Percentiles rank a stretch among this genome's conserved stretches.
phyloP scores from a whole-genome alignment of 1,140 invertebrate species.

The Drosophila suzukii region DNA sequence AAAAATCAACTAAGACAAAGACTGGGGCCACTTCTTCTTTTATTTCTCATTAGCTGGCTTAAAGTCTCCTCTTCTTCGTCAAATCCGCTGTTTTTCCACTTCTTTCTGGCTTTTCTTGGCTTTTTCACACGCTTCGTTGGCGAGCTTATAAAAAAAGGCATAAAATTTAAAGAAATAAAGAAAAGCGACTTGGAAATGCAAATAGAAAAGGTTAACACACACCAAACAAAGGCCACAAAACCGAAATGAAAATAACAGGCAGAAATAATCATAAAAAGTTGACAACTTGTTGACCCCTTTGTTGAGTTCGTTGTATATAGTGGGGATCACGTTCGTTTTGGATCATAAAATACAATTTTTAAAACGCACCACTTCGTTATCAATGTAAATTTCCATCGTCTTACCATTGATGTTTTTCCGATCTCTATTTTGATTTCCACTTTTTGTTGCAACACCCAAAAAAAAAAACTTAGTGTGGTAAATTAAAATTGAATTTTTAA shows the following conservation, averaged over 20 bases:
- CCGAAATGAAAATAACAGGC: slow-evolving; percentile 19
- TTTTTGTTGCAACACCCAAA: background rate
- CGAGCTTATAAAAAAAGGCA: slow-evolving; percentile 26
- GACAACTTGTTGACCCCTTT: slow-evolving; percentile 59
- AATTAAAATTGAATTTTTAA: slow-evolving; percentile 12
- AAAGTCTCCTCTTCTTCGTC: slow-evolving; percentile 12
- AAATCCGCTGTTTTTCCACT: slow-evolving; percentile 17
- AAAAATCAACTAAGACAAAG: slow-evolving; percentile 20
- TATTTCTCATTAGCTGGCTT: slow-evolving; percentile 33
- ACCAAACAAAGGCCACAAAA: slow-evolving; percentile 15
- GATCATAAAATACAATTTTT: slow-evolving; percentile 25
- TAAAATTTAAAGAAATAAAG: slow-evolving; percentile 38
- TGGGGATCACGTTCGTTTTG: slow-evolving; percentile 46
- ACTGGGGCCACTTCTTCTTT: slow-evolving; percentile 8
- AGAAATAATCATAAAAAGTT: slow-evolving; percentile 44
- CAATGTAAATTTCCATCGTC: slow-evolving; percentile 20
- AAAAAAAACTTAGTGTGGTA: background rate
- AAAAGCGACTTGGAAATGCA: slow-evolving; percentile 32
- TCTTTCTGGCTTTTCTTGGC: slow-evolving; percentile 15
- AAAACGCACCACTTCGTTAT: slow-evolving; percentile 28
- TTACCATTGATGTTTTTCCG: background rate
- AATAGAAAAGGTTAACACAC: slow-evolving; percentile 37
- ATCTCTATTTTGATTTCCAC: slow-evolving; percentile 7
- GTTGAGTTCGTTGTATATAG: slow-evolving; percentile 23
- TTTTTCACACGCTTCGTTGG: slow-evolving; percentile 41